Evolutionary conservation across 2,888 invertebrate genomes (phyloP).

Genomic region (Nymphalis urticae): DNA sequence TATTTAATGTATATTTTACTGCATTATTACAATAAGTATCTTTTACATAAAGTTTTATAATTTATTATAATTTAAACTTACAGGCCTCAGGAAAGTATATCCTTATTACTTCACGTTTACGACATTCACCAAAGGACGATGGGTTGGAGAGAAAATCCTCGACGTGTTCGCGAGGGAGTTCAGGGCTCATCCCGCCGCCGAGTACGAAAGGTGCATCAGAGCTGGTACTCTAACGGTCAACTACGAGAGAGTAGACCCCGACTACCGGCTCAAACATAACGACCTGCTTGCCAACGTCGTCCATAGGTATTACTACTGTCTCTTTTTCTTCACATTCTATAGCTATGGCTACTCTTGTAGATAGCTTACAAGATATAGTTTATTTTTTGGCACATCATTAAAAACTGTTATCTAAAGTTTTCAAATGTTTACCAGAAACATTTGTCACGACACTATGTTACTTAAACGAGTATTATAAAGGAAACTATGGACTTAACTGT

Average conservation of each 20-base stretch:
- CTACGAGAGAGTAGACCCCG: constrained; percentile 94
- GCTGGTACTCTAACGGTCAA: constrained; percentile 96
- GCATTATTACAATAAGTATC: too few relatives aligned
- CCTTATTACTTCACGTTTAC: constrained; percentile 98
- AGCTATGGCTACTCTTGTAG: constrained; percentile 43
- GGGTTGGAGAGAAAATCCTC: constrained; percentile 96
- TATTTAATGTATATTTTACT: not conserved
- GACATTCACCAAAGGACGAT: constrained; percentile 97
- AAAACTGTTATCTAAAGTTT: constrained; percentile 22
- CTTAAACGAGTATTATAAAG: constrained; percentile 18
- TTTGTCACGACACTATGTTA: constrained; percentile 24
- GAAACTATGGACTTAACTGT: constrained; percentile 17
- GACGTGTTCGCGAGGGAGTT: constrained; percentile 97
- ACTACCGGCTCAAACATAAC: constrained; percentile 95
- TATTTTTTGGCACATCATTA: constrained; percentile 38
- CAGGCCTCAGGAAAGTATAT: constrained; percentile 96
- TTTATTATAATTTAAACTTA: constrained; percentile 28
- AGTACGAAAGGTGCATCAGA: constrained; percentile 94
- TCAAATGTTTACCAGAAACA: constrained; percentile 29
- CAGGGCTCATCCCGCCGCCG: constrained; percentile 95
- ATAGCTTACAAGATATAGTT: constrained; percentile 45
- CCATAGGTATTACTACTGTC: constrained; percentile 87
- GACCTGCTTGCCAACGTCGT: constrained; percentile 95
- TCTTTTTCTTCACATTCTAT: constrained; percentile 25
- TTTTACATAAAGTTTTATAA: not conserved